Evolutionary conservation across 2,888 invertebrate species (phyloP).

Genomic region (Lamproptera curius): DNA sequence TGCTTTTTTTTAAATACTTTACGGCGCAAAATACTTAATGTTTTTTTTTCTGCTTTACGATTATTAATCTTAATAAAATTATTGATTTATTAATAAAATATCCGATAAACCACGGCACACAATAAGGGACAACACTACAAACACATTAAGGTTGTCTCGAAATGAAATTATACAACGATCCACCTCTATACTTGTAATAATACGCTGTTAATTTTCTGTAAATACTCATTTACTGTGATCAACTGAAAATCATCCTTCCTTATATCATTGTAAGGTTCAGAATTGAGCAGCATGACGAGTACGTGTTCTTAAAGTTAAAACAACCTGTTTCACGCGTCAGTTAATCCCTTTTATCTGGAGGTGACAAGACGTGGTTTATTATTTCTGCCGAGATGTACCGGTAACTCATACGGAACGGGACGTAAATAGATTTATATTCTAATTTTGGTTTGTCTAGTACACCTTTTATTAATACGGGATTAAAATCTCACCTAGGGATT

Average conservation of each 20-base stretch:
- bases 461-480: too few species aligned
- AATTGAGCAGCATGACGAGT: slow-evolving; percentile 8
- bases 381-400: slow-evolving; percentile 63
- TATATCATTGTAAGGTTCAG: slow-evolving; percentile 12
- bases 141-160: slow-evolving; percentile 61
- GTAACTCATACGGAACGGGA: slow-evolving; percentile 39
- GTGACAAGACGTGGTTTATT: slow-evolving; percentile 68
- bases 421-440: slow-evolving; percentile 16
- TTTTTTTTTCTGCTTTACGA: too few species aligned
- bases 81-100: too few species aligned
- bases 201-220: slow-evolving; percentile 59
- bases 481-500: too few species aligned
- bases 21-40: too few species aligned
- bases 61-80: too few species aligned
- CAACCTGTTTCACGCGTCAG: slow-evolving; percentile 65
- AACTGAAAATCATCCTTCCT: slow-evolving; percentile 27
- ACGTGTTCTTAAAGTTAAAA: slow-evolving; percentile 36
- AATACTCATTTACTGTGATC: slow-evolving; percentile 32
- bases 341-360: slow-evolving; percentile 71
- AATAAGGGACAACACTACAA: slow-evolving; percentile 45
- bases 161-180: slow-evolving; percentile 70
- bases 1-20: too few species aligned
- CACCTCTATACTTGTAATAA: slow-evolving; percentile 66
- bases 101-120: too few species aligned
- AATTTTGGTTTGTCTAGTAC: too few species aligned